phyloP scores from a whole-genome alignment of 2,113 vertebrate species.

The Vicugna pacos region DNA sequence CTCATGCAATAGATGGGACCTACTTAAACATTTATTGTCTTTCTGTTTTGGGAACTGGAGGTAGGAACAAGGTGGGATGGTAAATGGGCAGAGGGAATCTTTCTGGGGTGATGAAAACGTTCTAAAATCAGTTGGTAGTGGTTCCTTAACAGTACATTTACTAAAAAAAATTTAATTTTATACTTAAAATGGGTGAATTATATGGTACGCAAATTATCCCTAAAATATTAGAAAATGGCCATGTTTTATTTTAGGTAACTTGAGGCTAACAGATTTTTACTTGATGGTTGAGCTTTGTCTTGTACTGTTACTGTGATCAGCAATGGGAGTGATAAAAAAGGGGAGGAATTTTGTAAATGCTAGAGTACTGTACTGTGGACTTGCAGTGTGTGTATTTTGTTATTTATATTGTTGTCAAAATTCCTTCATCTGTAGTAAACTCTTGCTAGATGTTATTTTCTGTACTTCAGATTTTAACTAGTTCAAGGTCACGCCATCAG shows the following conservation, averaged over 20 bases:
- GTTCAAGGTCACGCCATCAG: neutral
- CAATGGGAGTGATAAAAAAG: neutral
- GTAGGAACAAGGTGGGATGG: neutral
- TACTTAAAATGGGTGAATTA: neutral
- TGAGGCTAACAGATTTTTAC: neutral
- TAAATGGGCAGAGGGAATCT: neutral
- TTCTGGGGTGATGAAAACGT: neutral
- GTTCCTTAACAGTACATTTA: neutral
- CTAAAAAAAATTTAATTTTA: neutral
- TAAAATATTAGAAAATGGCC: neutral
- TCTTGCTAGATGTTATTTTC: neutral
- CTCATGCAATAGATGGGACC: neutral
- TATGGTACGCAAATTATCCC: neutral
- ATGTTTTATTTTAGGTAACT: slow-evolving; percentile 1
- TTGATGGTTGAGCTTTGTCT: neutral
- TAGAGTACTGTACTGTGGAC: neutral
- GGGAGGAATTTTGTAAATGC: neutral
- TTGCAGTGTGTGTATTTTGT: neutral
- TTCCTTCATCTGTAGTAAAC: neutral
- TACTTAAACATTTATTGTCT: neutral
- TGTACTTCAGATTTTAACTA: neutral
- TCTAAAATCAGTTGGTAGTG: neutral
- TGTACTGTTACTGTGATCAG: neutral
- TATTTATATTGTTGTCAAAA: neutral
- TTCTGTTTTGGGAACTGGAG: neutral